Base-by-base conservation (phyloP, 2,113 vertebrate species). In the Myxocyprinus asiaticus region DNA sequence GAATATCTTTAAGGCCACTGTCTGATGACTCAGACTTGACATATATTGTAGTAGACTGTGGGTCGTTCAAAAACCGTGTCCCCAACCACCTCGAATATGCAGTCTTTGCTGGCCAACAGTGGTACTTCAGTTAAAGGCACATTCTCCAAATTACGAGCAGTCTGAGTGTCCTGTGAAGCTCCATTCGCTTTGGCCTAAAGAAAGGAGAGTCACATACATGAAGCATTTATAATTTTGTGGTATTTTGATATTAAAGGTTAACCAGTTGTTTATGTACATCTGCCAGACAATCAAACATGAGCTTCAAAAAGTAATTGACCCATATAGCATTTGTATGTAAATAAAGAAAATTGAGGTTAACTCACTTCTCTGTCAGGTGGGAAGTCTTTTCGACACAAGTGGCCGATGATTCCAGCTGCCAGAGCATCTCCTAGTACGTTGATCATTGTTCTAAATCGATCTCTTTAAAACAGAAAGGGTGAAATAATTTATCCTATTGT, bases 361-460 rank as follows among this genome's bases (percentile, higher is more conserved):
- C 77, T 78, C 82, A 93, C 92, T 88, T 85, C 88, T 86, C 88
- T 87, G 9, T 90, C 85, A 0, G 91, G 86, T 3, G 93, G 82
- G 62, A 96, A 95, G 77, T 96, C 94, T 74, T 96, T 93, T 71
- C 86, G 64, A 9, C 94, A 96, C 62, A 95, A 78, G 0, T 96
- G 95, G 0, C 90, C 94, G 0, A 96, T 92, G 86, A 96, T 95
- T 76, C 95, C 95, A 0, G 95, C 95, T 2, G 95, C 95, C 83
- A 96, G 87, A 0, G 95, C 94, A 0, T 96, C 95, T 0, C 95
- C 95, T 0, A 96, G 90, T 33, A 96, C 94, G 0, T 96, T 96
- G 86, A 94, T 93, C 95, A 95, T 95, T 0, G 95, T 96, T 10
- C 95, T 89, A 22, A 96, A 94, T 0, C 95, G 85, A 81, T 96